Base-by-base conservation (phyloP, 1,140 invertebrate genomes). In the Drosophila rufa region DNA sequence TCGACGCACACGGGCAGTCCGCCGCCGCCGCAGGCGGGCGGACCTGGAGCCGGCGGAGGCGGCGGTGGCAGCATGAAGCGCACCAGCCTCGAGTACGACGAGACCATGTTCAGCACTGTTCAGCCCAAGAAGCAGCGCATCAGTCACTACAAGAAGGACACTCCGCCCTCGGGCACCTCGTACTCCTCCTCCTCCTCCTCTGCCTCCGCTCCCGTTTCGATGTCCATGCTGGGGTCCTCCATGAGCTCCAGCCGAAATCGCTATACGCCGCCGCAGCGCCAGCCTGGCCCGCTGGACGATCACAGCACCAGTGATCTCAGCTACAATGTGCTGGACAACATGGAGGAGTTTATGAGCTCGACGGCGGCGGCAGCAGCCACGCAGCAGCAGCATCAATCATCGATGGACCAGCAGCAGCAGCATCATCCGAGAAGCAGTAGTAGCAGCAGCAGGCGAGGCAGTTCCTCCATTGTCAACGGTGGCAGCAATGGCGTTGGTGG, bases 91-190 rank as follows among this genome's bases (percentile, higher is more conserved):
- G 92, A 92, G 61, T 92, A 93, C 30, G 95, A 95, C 76, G 95
- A 95, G 38, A 92, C 96, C 12, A 95, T 95, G 25, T 80, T 82
- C 14, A 80, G 79, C 67, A 78, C 80, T 14, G 83, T 80, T 33
- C 80, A 84, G 69, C 94, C 95, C 30, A 98, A 98, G 94, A 96
- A 95, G 92, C 96, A 95, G 87, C 95, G 97, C 77, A 97, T 98
- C 89, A 97, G 97, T 38, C 97, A 97, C 92, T 97, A 95, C 86
- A 94, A 94, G 45, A 95, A 95, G 74, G 92, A 92, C 25, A 55
- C 80, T 40, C 70, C 69, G 30, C 70, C 69, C 30, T 75, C 75
- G 42, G 53, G 46, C 14, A 48, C 75, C 43, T 75, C 75, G 19
- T 79, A 59, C 42, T 46, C 64, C 15, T 38, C 36, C 36, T 19